Evolutionary conservation across 1,140 invertebrate genomes (phyloP).

Genomic region (Nephotettix cincticeps): DNA sequence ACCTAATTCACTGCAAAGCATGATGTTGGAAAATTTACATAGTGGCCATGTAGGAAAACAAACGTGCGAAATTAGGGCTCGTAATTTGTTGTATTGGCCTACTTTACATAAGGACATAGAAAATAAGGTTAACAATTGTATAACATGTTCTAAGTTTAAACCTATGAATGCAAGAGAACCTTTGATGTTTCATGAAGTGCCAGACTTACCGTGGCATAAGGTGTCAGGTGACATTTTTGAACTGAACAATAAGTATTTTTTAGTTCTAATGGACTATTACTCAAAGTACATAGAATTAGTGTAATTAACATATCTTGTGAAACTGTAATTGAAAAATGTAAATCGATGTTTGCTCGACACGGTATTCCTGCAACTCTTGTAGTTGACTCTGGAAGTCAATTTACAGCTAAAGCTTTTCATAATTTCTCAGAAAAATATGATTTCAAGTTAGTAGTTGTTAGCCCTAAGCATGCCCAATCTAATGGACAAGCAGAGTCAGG

Average conservation of each 20-base stretch:
- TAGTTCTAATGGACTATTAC: constrained; percentile 33
- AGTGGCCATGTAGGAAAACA: too few relatives aligned
- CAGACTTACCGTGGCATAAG: constrained; percentile 30
- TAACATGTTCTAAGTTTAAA: constrained; percentile 36
- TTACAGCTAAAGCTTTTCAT: constrained; percentile 16
- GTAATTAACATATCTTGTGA: constrained; percentile 3
- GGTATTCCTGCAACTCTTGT: constrained; percentile 18
- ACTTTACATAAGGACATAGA: too few relatives aligned
- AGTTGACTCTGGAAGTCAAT: constrained; percentile 1
- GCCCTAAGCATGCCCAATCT: neutral
- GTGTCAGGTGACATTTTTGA: constrained; percentile 35
- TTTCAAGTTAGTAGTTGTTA: neutral
- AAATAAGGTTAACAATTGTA: constrained; percentile 40
- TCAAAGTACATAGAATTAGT: constrained; percentile 31
- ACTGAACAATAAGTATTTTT: constrained; percentile 8
- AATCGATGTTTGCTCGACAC: constrained; percentile 26
- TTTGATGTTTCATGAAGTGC: neutral
- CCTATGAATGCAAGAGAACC: constrained; percentile 23
- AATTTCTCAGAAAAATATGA: neutral
- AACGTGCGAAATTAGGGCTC: too few relatives aligned
- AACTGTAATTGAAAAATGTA: constrained; percentile 25
- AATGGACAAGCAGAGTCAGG: constrained; percentile 5
- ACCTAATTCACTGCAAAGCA: too few relatives aligned
- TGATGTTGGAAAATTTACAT: too few relatives aligned
- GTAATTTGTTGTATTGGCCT: too few relatives aligned